A percentile compares a stretch with the other conserved stretches of the same genome.
These are phyloP conservation scores for Acronicta alni DNA, from an alignment of 2,888 invertebrate species.

Conservation along the genomic window DNA sequence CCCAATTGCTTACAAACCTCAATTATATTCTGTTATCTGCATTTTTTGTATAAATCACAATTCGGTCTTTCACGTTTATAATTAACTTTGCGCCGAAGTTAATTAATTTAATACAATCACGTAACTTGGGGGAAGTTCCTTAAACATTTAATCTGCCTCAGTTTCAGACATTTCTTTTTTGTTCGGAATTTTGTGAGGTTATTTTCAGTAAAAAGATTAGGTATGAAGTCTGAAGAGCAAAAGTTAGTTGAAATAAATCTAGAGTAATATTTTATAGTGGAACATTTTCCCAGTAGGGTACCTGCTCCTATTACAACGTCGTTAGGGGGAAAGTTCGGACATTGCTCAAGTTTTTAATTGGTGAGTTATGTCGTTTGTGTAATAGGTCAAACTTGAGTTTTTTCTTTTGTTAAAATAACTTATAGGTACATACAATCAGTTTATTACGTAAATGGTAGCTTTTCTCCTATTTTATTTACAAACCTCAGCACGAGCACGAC, in stretches of 20 bases:
- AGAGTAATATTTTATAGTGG: conserved; percentile 22
- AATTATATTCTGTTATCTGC: conserved; percentile 2
- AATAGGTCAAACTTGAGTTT: conserved; percentile 34
- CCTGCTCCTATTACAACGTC: conserved; percentile 8
- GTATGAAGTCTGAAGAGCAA: conserved; percentile 1
- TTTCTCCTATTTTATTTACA: conserved; percentile 12
- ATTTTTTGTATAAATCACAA: conserved; percentile 10
- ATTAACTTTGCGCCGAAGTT: conserved; percentile 35
- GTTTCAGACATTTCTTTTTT: conserved; percentile 33
- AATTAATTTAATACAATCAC: conserved; percentile 46
- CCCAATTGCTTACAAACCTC: neutral
- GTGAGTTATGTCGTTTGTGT: conserved; percentile 34
- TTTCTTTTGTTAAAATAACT: conserved; percentile 34
- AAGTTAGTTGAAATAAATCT: conserved; percentile 18
- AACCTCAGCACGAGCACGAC: conserved; percentile 5
- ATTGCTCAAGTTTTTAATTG: conserved; percentile 47
- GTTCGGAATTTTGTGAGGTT: conserved; percentile 11
- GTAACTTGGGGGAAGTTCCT: conserved; percentile 33
- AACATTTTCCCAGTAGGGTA: conserved; percentile 3
- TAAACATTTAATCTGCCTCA: conserved; percentile 45
- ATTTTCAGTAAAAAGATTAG: conserved; percentile 17
- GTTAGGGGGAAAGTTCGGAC: conserved; percentile 23
- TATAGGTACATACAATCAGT: neutral
- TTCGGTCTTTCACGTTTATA: conserved; percentile 10
- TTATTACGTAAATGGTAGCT: conserved; percentile 1